Conservation (phyloP, 1,140 invertebrate species). For the Drosophila busckii region DNA sequence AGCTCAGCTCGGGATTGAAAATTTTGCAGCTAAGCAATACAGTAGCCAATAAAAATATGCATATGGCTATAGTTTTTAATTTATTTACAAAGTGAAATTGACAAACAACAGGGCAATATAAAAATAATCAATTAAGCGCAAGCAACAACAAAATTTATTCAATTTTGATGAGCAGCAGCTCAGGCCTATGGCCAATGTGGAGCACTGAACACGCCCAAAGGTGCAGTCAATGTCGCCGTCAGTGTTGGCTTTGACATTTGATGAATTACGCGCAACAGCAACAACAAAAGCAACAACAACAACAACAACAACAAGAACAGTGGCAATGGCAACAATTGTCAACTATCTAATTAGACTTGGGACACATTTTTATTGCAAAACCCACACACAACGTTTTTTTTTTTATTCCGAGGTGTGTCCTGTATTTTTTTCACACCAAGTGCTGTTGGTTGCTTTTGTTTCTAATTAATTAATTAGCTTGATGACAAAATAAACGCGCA, state of each 20-base stretch:
- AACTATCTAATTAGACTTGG: slow-evolving; percentile 72
- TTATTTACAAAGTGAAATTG: too few species aligned
- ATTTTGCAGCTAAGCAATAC: too few species aligned
- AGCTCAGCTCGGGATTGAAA: too few species aligned
- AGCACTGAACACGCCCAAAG: slow-evolving; percentile 49
- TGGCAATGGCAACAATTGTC: slow-evolving; percentile 35
- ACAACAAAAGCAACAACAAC: slow-evolving; percentile 2
- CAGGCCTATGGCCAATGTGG: slow-evolving; percentile 20
- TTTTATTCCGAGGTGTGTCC: slow-evolving; percentile 53
- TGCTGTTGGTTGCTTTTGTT: slow-evolving; percentile 24
- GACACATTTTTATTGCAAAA: slow-evolving; percentile 64
- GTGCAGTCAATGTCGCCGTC: slow-evolving; percentile 57
- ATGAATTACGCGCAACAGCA: slow-evolving; percentile 54
- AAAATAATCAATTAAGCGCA: slow-evolving; percentile 1
- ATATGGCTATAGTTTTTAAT: too few species aligned
- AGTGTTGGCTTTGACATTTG: slow-evolving; percentile 57
- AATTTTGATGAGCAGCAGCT: too few species aligned
- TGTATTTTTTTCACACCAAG: slow-evolving; percentile 56
- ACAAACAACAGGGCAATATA: too few species aligned
- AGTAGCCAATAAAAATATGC: too few species aligned
- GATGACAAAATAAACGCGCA: slow-evolving; percentile 70
- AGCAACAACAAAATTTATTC: not conserved
- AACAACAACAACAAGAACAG: slow-evolving; percentile 5
- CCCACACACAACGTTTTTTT: slow-evolving; percentile 17
- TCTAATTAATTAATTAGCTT: slow-evolving; percentile 76